A percentile compares a stretch with the other conserved stretches of the same genome.
Evolutionary conservation across 2,113 vertebrate genomes (phyloP).

Genomic region (Zosterops hypoxanthus): DNA sequence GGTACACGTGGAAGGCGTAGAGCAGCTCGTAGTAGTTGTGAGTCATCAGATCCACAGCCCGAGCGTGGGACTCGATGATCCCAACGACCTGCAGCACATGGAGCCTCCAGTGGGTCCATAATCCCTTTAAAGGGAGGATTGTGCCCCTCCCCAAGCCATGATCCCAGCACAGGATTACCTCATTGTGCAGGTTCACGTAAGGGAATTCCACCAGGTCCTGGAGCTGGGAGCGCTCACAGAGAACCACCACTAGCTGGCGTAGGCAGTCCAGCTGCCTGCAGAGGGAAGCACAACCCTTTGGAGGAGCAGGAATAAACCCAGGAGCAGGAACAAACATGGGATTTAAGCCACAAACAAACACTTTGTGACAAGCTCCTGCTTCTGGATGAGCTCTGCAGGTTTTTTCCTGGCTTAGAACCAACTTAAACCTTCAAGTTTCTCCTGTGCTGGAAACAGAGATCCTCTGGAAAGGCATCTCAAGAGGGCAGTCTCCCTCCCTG

Average conservation of each 20-base stretch:
- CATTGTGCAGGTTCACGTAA: constrained; percentile 91
- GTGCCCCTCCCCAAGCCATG: rapidly evolving
- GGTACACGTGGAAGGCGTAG: constrained; percentile 93
- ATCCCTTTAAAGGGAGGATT: rapidly evolving
- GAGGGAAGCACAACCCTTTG: background rate
- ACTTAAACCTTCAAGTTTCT: background rate
- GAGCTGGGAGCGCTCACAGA: constrained; percentile 93
- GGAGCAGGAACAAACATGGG: background rate
- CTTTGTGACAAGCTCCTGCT: background rate
- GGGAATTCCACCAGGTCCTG: constrained; percentile 93
- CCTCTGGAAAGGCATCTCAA: background rate
- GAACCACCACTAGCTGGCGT: constrained; percentile 92
- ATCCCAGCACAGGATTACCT: constrained; percentile 70
- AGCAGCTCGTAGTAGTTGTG: constrained; percentile 97
- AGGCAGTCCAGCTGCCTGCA: constrained; percentile 92
- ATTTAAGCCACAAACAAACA: rapidly evolving
- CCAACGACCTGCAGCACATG: constrained; percentile 81
- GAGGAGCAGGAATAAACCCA: background rate
- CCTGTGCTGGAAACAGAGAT: background rate
- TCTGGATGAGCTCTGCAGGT: rapidly evolving
- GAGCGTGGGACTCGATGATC: constrained; percentile 92
- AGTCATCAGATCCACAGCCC: constrained; percentile 90
- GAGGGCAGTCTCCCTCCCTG: background rate
- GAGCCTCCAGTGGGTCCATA: background rate
- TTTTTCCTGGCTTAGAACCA: background rate